Conservation (phyloP, 2,113 vertebrate genomes). For the Hypomesus transpacificus region DNA sequence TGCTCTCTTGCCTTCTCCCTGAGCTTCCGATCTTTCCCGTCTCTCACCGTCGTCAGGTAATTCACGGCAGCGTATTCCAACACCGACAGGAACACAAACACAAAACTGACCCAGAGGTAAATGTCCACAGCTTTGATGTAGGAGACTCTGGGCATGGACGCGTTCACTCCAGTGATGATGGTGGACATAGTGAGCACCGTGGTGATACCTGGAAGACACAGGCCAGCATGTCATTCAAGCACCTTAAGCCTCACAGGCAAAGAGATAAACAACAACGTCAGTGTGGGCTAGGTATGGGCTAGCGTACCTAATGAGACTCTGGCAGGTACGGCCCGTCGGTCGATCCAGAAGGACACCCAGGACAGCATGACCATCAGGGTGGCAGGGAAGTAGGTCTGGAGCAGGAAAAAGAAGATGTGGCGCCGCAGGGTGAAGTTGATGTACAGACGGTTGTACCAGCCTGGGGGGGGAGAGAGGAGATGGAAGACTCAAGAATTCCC, state of each 20-base stretch:
- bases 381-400: conserved; percentile 92
- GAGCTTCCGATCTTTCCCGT: conserved; percentile 82
- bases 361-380: conserved; percentile 93
- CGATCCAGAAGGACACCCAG: conserved; percentile 96
- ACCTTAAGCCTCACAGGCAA: not conserved
- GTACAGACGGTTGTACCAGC: conserved; percentile 93
- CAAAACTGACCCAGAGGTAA: conserved; percentile 78
- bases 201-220: conserved; percentile 78
- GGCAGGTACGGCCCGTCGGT: conserved; percentile 87
- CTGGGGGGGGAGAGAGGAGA: conserved; percentile 59
- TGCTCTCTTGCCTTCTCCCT: conserved; percentile 76
- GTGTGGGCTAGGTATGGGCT: not conserved
- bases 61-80: conserved; percentile 82
- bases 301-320: conserved; percentile 87
- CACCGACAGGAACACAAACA: conserved; percentile 76
- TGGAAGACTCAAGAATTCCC: not conserved
- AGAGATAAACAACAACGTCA: not conserved
- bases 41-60: conserved; percentile 89
- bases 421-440: conserved; percentile 89
- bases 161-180: conserved; percentile 82
- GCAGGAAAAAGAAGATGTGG: conserved; percentile 94
- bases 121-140: conserved; percentile 79
- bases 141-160: conserved; percentile 76
- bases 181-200: conserved; percentile 91
- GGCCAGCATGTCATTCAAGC: not conserved